Evolutionary conservation across 2,888 invertebrate species (phyloP).

Genomic region (Papilio demoleus): DNA sequence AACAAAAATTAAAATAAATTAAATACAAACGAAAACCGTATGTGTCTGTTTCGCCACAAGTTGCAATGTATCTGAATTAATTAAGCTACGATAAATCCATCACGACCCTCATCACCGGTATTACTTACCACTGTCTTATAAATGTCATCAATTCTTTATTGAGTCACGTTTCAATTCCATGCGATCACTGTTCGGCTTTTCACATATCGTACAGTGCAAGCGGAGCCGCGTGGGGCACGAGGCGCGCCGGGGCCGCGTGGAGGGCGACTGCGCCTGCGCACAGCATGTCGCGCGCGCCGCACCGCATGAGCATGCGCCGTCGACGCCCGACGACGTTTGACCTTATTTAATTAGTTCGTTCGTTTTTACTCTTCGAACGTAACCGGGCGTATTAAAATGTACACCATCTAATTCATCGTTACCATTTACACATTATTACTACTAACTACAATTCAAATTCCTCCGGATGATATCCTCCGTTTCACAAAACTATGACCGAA

Average conservation of each 20-base stretch:
- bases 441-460: constrained; percentile 30
- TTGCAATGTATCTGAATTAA: not conserved
- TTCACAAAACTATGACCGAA: constrained; percentile 9
- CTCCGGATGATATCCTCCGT: not conserved
- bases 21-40: not conserved
- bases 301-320: constrained; percentile 41
- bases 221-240: constrained; percentile 45
- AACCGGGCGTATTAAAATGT: constrained; percentile 78
- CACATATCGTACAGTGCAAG: constrained; percentile 23
- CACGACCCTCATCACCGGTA: not conserved
- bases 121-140: constrained; percentile 34
- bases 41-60: not conserved
- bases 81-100: constrained; percentile 3
- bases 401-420: constrained; percentile 75
- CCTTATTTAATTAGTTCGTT: constrained; percentile 83
- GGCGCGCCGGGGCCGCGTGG: constrained; percentile 56
- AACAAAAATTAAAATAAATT: not conserved
- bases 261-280: constrained; percentile 61
- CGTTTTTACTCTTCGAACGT: constrained; percentile 81
- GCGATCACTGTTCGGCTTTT: constrained; percentile 30
- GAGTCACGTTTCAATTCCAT: constrained; percentile 22
- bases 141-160: constrained; percentile 15
- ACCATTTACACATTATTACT: constrained; percentile 65
- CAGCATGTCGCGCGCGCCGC: constrained; percentile 18
- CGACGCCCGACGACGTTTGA: constrained; percentile 72